phyloP scores from a whole-genome alignment of 2,113 vertebrate species.

The Gymnogyps californianus region DNA sequence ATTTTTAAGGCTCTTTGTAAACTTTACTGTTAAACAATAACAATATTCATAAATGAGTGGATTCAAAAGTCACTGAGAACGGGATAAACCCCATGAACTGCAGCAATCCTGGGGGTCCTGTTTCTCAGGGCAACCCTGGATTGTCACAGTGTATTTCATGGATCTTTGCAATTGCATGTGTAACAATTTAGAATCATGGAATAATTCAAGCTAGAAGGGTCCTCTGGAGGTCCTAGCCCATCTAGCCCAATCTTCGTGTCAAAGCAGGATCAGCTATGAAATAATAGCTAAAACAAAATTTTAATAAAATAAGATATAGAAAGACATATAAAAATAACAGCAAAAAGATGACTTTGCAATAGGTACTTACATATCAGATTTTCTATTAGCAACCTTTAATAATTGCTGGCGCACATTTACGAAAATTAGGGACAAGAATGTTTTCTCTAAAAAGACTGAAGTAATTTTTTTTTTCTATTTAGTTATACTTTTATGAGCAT shows the following conservation, averaged over 20 bases:
- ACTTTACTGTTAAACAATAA: not conserved
- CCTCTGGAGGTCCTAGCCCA: not conserved
- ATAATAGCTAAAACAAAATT: not conserved
- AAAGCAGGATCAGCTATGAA: not conserved
- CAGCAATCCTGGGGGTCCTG: not conserved
- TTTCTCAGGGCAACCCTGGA: not conserved
- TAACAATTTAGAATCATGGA: not conserved
- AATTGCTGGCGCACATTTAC: not conserved
- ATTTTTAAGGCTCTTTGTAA: not conserved
- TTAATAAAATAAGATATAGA: not conserved
- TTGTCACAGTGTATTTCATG: not conserved
- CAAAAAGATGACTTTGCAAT: not conserved
- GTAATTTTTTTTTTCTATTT: not conserved
- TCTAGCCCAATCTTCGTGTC: not conserved
- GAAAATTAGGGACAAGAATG: not conserved
- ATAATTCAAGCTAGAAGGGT: not conserved
- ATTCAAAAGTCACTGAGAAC: not conserved
- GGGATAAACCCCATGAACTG: not conserved
- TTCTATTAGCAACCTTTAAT: not conserved
- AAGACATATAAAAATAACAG: not conserved
- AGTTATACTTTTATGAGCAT: not conserved
- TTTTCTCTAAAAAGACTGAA: not conserved
- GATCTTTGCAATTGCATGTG: accelerated
- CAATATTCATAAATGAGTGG: not conserved
- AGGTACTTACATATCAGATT: not conserved